These are phyloP conservation scores for Caenorhabditis tropicalis DNA, from an alignment of 1,140 invertebrate species.

Conservation along the genomic window DNA sequence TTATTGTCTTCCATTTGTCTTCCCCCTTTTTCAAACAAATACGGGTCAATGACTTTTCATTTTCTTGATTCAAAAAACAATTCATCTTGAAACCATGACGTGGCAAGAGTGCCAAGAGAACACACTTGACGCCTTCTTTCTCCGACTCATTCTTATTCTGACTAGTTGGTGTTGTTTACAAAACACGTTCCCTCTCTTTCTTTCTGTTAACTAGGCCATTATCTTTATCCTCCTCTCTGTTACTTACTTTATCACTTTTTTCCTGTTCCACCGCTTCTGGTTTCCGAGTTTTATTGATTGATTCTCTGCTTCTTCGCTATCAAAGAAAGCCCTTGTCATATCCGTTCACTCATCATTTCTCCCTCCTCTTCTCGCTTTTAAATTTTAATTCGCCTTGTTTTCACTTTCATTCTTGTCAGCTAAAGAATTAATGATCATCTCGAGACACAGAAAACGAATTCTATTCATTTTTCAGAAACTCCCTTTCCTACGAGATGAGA, in stretches of 20 bases:
- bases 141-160: neutral
- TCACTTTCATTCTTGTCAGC: conserved; percentile 14
- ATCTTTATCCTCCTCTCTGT: neutral
- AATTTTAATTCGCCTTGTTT: conserved; percentile 27
- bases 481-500: conserved; percentile 28
- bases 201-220: conserved; percentile 13
- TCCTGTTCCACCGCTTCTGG: neutral
- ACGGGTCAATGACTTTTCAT: neutral
- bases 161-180: conserved; percentile 19
- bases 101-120: neutral
- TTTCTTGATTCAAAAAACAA: neutral
- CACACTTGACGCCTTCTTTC: neutral
- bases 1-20: conserved; percentile 8
- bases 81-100: neutral
- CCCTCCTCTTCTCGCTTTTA: neutral
- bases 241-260: conserved; percentile 16
- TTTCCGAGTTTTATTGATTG: conserved; percentile 36
- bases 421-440: conserved; percentile 14
- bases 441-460: neutral
- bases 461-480: neutral
- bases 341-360: conserved; percentile 5
- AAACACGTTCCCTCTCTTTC: neutral
- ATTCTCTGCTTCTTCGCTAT: neutral
- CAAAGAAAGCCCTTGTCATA: conserved; percentile 16
- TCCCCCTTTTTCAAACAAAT: neutral